Evolutionary conservation across 1,140 invertebrate genomes (phyloP), one percentile per base, ranked within the genome.

Genomic region (Lepidurus couesii): DNA sequence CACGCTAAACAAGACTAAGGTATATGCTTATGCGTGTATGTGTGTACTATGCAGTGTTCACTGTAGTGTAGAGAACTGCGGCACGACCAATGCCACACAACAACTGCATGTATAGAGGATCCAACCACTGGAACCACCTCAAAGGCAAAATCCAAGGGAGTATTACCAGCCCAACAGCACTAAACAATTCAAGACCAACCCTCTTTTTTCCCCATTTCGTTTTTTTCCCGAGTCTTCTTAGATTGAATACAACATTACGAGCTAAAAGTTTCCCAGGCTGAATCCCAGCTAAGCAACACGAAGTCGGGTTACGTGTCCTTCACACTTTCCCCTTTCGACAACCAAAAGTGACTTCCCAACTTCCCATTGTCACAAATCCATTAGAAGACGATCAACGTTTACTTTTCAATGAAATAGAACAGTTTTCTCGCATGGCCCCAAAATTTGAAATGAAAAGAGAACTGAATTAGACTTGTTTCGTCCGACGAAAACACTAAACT

Each of bases 111-210:
- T 34, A 34, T 34, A 34, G 34, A 34, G 34, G 34, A 34, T 65
- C 13, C 53, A 65, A 65, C 53, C 53, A 65, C 53, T 65, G n/a
- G 53, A 65, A 65, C 53, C 16, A 65, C 16, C 53, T 65, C 53
- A 65, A 16, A 65, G 53, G 53, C 53, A 65, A 65, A 65, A 65
- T 65, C 9, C 53, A 65, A 7, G n/a, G 53, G 53, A 65, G 53
- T 4, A 65, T 21, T 65, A 65, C 16, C 16, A 65, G 21, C 53
- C 53, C 53, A 65, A 21, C 53, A 65, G 53, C 13, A 65, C 53
- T 65, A 9, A 65, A 65, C 53, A 65, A 21, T 1, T 21, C 45
- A 47, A 47, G 45, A 11, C 53, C 53, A 11, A 65, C 1, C 53
- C 53, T 13, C 53, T 16, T 65, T 65, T 16, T 65, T 21, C 0